These are phyloP conservation scores for Elephas maximus DNA, from an alignment of 2,113 vertebrate genomes.

Conservation along the genomic window DNA sequence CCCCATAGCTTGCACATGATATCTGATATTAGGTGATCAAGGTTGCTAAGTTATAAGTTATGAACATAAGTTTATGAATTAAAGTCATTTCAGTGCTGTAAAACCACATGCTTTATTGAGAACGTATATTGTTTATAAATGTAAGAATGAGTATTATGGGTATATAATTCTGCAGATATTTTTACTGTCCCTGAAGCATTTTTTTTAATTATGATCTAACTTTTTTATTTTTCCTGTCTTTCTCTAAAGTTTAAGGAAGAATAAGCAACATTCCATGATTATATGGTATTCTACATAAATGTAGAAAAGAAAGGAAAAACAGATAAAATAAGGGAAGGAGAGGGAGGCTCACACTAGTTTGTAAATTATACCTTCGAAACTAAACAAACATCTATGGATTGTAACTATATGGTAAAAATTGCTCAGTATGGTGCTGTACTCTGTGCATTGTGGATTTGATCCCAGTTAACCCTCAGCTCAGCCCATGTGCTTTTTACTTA, in stretches of 20 bases:
- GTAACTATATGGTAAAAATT: too few relatives aligned
- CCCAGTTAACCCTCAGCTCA: too few relatives aligned
- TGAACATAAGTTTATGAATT: neutral
- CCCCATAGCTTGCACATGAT: constrained; percentile 53
- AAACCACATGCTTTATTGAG: neutral
- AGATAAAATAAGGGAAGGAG: too few relatives aligned
- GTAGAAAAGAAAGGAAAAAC: too few relatives aligned
- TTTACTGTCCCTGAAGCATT: too few relatives aligned
- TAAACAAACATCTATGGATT: too few relatives aligned
- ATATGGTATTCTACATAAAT: neutral
- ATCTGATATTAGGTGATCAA: neutral
- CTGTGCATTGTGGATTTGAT: too few relatives aligned
- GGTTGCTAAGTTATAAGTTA: neutral
- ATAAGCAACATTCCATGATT: neutral
- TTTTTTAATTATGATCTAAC: neutral
- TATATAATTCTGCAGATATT: neutral
- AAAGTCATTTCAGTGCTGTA: neutral
- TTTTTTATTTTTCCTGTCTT: too few relatives aligned
- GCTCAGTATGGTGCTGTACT: too few relatives aligned
- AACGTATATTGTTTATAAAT: neutral
- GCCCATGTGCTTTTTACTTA: too few relatives aligned
- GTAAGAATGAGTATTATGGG: neutral
- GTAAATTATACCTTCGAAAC: too few relatives aligned
- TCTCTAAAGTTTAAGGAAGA: neutral
- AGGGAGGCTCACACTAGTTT: too few relatives aligned